Evolutionary conservation across 2,797 vertebrate genomes (phyloP), one percentile per base, ranked within the genome.

Genomic region (Danio aesculapii): DNA sequence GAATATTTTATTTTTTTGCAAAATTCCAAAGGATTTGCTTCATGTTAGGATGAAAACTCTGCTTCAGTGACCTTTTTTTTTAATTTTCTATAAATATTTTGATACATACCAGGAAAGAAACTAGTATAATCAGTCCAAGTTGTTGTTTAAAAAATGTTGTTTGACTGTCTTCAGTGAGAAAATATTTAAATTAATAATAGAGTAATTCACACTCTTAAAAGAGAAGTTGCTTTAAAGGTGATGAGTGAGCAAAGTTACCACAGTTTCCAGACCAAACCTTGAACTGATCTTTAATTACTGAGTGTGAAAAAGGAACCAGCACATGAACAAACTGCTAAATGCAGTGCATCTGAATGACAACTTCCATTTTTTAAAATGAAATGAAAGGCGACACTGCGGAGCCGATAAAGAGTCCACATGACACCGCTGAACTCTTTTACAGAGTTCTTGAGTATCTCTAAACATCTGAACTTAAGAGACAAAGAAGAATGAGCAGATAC

Each of bases 401-500:
- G 14, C 44, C 14, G 16, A 6, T 52, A 63, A 41, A 16, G 3
- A 43, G 9, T 71, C 14, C 10, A 30, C 14, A 7, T 14, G n/a
- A 43, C 3, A 39, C 9, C 6, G 55, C 44, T 19, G 8, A 61
- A 55, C 62, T 55, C 13, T 12, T 64, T 66, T 55, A 53, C 30
- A 46, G 62, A 30, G 30, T 68, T 64, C 16, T 6, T 1, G 8
- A 9, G 21, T 9, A 16, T 67, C 19, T 57, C 68, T 17, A 13
- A 14, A 8, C 9, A 55, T 41, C 52, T 57, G 6, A 52, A 3
- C 21, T 16, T 6, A 52, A 46, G 12, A 30, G 17, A 30, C 4
- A 50, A 6, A 21, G 17, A 21, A 10, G 17, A 39, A 72, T 3
- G 14, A 14, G 3, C 4, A 4, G 53, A 77, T 55, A 96, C 96